Percentiles rank a stretch among this genome's conserved stretches.
Conservation (phyloP, 2,797 vertebrate species). For the Sebastes miniatus region DNA sequence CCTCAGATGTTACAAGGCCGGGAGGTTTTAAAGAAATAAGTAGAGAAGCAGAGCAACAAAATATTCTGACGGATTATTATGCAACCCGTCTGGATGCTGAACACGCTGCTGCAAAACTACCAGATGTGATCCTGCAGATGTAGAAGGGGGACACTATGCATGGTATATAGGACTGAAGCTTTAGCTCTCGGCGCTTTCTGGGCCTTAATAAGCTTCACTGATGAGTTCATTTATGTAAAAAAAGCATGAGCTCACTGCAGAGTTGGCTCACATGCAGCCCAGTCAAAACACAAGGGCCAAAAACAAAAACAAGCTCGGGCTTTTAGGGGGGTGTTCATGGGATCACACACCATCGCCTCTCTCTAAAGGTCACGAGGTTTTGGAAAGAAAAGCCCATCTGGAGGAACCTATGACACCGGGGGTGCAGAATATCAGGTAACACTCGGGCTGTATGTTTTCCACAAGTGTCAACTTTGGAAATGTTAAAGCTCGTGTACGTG, state of each 20-base stretch:
- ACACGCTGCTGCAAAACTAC: neutral
- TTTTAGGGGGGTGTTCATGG: slow-evolving; percentile 43
- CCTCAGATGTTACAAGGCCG: slow-evolving; percentile 33
- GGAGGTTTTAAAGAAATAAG: slow-evolving; percentile 13
- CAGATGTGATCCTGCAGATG: slow-evolving; percentile 31
- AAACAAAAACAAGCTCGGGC: slow-evolving; percentile 71
- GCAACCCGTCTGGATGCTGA: slow-evolving; percentile 15
- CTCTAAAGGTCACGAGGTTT: slow-evolving; percentile 70
- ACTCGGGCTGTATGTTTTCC: slow-evolving; percentile 59
- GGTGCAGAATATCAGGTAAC: slow-evolving; percentile 78
- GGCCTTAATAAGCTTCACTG: slow-evolving; percentile 29
- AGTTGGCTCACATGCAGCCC: slow-evolving; percentile 39
- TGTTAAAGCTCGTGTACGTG: slow-evolving; percentile 57
- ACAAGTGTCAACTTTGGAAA: slow-evolving; percentile 71
- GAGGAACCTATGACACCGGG: slow-evolving; percentile 74
- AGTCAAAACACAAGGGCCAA: slow-evolving; percentile 75
- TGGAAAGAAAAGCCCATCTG: slow-evolving; percentile 58
- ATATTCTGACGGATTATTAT: neutral
- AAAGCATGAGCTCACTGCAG: slow-evolving; percentile 59
- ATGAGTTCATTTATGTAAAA: slow-evolving; percentile 60
- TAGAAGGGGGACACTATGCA: neutral
- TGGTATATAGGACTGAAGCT: neutral
- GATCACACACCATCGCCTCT: slow-evolving; percentile 61
- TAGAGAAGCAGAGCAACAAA: slow-evolving; percentile 2
- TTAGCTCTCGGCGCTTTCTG: neutral